Conservation (phyloP, 2,113 vertebrate genomes). For the Malurus cyaneus region DNA sequence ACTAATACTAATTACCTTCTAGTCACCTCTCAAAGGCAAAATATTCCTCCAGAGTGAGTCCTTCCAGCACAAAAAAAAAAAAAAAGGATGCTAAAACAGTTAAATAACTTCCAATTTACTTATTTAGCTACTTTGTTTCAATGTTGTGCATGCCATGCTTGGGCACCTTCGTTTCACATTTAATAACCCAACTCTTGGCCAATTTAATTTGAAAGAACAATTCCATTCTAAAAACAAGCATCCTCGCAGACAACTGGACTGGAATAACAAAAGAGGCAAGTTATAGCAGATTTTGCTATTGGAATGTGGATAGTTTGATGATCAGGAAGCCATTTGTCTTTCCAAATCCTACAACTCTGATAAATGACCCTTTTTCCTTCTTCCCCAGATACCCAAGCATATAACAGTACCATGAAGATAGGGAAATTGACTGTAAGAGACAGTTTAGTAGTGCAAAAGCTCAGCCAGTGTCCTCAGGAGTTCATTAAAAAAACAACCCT, state of each 20-base stretch:
- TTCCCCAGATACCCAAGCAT: neutral
- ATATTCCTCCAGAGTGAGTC: neutral
- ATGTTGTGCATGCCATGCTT: neutral
- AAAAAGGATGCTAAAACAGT: neutral
- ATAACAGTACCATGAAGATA: conserved; percentile 32
- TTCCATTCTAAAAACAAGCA: neutral
- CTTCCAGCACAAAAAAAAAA: neutral
- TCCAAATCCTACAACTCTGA: neutral
- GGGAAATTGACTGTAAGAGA: conserved; percentile 33
- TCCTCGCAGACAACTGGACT: neutral
- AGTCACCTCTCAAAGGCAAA: neutral
- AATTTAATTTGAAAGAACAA: neutral
- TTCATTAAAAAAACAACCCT: conserved; percentile 66
- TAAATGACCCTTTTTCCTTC: conserved; percentile 33
- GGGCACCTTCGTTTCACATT: neutral
- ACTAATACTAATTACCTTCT: neutral
- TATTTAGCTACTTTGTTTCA: neutral
- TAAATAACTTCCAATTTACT: neutral
- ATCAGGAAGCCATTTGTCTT: conserved; percentile 41
- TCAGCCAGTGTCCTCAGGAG: conserved; percentile 54
- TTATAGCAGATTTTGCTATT: neutral
- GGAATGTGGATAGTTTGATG: neutral
- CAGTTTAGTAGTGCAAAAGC: conserved; percentile 32
- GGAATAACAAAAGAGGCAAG: neutral
- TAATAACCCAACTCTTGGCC: neutral